Percentiles rank a stretch among this genome's conserved stretches.
These are phyloP conservation scores for Drosophila bunnanda DNA, from an alignment of 2,888 invertebrate species.

Conservation along the genomic window DNA sequence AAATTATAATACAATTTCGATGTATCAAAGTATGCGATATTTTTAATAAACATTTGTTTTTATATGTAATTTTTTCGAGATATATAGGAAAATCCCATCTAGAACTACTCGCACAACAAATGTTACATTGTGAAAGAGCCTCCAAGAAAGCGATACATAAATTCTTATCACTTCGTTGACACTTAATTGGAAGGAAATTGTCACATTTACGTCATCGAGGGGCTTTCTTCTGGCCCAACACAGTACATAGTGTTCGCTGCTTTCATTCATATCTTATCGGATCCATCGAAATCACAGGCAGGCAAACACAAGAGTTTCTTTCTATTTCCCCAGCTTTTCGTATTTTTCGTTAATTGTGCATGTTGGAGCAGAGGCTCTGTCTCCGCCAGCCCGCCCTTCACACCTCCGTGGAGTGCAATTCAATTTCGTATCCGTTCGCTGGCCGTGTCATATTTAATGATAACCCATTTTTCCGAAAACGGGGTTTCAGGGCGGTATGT, in stretches of 20 bases:
- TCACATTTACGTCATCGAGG: conserved; percentile 58
- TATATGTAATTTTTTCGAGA: neutral
- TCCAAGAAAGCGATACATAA: conserved; percentile 11
- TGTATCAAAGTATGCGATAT: no score
- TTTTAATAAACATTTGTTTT: no score
- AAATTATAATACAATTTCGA: no score
- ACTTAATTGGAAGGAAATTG: conserved; percentile 49
- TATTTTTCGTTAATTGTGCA: conserved; percentile 57
- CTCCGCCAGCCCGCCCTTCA: neutral
- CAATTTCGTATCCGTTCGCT: conserved; percentile 32
- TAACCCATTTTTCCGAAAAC: conserved; percentile 65
- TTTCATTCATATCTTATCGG: conserved; percentile 65
- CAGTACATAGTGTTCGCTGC: conserved; percentile 7
- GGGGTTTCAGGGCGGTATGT: conserved; percentile 50
- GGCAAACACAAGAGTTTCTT: conserved; percentile 65
- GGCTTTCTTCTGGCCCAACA: conserved; percentile 37
- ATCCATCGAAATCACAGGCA: conserved; percentile 68
- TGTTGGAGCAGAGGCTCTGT: conserved; percentile 35
- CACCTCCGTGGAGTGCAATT: conserved; percentile 36
- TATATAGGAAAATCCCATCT: neutral
- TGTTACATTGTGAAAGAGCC: conserved; percentile 63
- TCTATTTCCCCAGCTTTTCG: conserved; percentile 17
- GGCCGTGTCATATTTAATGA: conserved; percentile 62
- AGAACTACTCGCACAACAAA: conserved; percentile 40
- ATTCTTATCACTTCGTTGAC: conserved; percentile 45